Conservation (phyloP, 2,888 invertebrate genomes). For the Pseudococcus viburni region DNA sequence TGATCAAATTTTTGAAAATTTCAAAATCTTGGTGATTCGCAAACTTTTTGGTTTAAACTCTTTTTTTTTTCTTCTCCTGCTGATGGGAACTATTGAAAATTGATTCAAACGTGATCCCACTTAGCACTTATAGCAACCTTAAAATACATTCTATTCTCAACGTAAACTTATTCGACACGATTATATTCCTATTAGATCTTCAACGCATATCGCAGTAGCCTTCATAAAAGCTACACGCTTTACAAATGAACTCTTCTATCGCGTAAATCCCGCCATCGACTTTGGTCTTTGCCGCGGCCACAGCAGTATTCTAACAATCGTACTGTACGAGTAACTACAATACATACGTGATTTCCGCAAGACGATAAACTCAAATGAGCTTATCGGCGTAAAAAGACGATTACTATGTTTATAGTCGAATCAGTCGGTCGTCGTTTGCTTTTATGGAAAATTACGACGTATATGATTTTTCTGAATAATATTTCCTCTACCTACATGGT, state of each 20-base stretch:
- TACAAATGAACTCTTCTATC: not conserved
- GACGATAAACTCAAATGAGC: constrained; percentile 1
- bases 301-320: not conserved
- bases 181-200: no score
- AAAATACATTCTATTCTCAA: no score
- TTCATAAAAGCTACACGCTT: no score
- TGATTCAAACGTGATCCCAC: no score
- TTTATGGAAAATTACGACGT: not conserved
- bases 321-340: not conserved
- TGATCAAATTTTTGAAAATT: no score
- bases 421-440: not conserved
- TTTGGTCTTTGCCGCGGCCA: not conserved
- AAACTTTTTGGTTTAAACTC: no score
- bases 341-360: not conserved
- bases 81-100: no score
- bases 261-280: not conserved
- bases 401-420: not conserved
- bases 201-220: no score
- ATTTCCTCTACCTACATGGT: constrained; percentile 7
- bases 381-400: constrained; percentile 24
- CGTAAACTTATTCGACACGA: no score
- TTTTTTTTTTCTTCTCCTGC: no score
- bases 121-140: no score
- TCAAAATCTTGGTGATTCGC: no score
- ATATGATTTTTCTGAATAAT: not conserved